phyloP scores from a whole-genome alignment of 1,140 invertebrate genomes.

The Calliopsis andreniformis region DNA sequence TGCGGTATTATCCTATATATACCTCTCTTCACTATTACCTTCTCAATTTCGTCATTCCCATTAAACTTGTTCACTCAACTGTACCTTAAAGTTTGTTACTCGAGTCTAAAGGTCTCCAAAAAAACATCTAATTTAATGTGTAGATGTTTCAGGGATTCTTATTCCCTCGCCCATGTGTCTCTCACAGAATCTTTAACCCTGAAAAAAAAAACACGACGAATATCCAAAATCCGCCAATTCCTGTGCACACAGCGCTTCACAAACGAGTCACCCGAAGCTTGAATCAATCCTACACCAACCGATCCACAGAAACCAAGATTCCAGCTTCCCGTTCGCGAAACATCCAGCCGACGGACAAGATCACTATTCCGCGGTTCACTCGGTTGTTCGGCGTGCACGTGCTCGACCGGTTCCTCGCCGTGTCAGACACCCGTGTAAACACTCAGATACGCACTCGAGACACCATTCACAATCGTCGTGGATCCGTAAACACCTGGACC shows the following conservation, averaged over 20 bases:
- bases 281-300: too few species aligned
- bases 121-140: too few species aligned
- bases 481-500: neutral
- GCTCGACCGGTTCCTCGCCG: conserved; percentile 24
- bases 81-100: too few species aligned
- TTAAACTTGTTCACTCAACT: too few species aligned
- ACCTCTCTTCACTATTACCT: conserved; percentile 24
- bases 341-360: conserved; percentile 38
- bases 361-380: conserved; percentile 5
- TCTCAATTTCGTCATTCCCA: neutral
- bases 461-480: conserved; percentile 45
- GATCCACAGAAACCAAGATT: conserved; percentile 13
- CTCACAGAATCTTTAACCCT: too few species aligned
- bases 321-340: conserved; percentile 8
- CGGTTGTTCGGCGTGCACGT: conserved; percentile 16
- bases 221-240: too few species aligned
- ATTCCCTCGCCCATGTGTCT: too few species aligned
- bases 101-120: too few species aligned
- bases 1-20: conserved; percentile 39
- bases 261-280: too few species aligned
- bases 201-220: too few species aligned
- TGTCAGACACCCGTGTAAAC: conserved; percentile 33
- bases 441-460: conserved; percentile 44
- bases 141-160: too few species aligned
- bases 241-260: too few species aligned